A percentile compares a stretch with the other conserved stretches of the same genome.
Evolutionary conservation across 2,113 vertebrate genomes (phyloP).

Genomic region (Burhinus bistriatus): DNA sequence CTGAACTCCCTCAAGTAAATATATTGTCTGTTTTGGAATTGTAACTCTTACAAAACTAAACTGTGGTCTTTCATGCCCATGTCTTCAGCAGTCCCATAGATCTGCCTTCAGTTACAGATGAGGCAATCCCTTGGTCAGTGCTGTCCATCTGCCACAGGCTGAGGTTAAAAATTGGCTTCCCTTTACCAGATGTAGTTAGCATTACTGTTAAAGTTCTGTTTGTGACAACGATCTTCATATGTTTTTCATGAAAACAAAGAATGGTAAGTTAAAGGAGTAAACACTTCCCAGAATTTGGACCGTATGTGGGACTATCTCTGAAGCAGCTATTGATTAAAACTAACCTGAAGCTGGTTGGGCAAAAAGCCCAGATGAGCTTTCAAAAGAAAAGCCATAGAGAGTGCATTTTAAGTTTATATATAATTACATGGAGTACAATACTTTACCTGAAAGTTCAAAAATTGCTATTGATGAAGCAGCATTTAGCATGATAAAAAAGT

Average conservation of each 20-base stretch:
- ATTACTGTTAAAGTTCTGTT: neutral
- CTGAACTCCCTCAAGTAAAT: neutral
- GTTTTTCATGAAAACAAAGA: neutral
- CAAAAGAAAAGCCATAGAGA: neutral
- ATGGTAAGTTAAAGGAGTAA: neutral
- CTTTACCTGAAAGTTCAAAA: neutral
- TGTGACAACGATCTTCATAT: neutral
- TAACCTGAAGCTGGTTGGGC: neutral
- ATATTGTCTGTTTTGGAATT: neutral
- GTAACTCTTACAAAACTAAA: neutral
- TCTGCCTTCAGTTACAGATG: neutral
- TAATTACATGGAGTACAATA: neutral
- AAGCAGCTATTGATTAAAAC: neutral
- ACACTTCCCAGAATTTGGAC: neutral
- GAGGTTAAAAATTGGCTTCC: neutral
- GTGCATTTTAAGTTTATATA: neutral
- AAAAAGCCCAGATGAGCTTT: neutral
- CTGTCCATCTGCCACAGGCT: neutral
- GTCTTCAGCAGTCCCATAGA: neutral
- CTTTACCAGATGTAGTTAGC: neutral
- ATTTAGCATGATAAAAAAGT: neutral
- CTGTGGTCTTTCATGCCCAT: neutral
- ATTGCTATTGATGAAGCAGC: neutral
- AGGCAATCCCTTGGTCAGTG: neutral
- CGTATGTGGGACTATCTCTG: neutral